Base-by-base conservation (phyloP, 1,140 invertebrate genomes). In the Diploscapter pachys region DNA sequence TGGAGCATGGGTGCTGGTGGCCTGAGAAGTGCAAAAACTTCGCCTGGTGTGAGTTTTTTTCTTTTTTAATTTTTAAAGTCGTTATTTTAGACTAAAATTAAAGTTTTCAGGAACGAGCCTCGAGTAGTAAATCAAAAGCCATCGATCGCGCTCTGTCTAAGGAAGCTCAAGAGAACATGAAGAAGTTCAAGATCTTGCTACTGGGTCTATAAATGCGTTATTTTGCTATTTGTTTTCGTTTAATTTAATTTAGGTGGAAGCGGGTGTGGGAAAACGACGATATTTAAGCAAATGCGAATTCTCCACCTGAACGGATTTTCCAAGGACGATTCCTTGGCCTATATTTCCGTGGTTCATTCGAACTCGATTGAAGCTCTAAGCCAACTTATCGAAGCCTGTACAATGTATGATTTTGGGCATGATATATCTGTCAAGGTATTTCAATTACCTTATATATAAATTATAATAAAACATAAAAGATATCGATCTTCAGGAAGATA, bases 251-350 rank as follows among this genome's bases (percentile, higher is more conserved):
- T 55, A 76, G 74, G 77, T 6, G 77, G 77, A 11, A 63, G 69
- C 8, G 78, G 77, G 51, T 75, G 78, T 53, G 78, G 78, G 4
- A 79, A 79, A 62, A 69, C 77, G n/a, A 79, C 78, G 2, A 79
- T 79, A 54, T 78, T 77, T 49, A 78, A 75, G 51, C 78, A 79
- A 57, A 79, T 79, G 75, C 56, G 75, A 90, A 95, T 96, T 81
- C 95, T 97, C 78, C 94, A 97, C 86, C 92, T 94, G 87, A 92
- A 92, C 75, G 95, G 94, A 55, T 97, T 96, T 85, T 92, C 92
- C 55, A 90, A 90, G 87, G 93, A 95, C 87, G 94, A 97, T 89
- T 95, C 94, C 87, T 63, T 64, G 3, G 92, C 93, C 84, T 95
- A 95, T 84, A 90, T 92, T 79, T 92, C 93, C 3, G 93, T 96